Conservation (phyloP, 2,113 vertebrate species). For the Odocoileus hemionus region DNA sequence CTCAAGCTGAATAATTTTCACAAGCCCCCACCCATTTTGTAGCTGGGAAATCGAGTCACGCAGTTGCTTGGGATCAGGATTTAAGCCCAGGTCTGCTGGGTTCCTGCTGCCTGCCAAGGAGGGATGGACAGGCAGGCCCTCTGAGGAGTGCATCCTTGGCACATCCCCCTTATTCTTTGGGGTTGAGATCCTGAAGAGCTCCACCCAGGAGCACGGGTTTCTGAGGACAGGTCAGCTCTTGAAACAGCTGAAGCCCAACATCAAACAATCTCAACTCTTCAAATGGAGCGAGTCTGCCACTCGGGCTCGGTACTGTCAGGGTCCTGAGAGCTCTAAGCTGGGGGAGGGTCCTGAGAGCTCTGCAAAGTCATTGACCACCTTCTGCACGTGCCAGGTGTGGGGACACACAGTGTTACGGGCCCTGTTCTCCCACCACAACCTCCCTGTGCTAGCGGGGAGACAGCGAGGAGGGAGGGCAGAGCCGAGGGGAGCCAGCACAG, state of each 20-base stretch:
- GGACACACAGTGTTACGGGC: fast-evolving
- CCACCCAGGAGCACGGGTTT: no score
- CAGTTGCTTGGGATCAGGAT: not conserved
- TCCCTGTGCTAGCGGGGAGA: not conserved
- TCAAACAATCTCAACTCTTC: not conserved
- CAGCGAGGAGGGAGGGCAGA: not conserved
- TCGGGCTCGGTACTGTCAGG: not conserved
- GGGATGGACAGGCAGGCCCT: not conserved
- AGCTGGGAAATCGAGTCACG: not conserved
- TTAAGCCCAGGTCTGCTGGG: not conserved
- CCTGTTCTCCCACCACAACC: not conserved
- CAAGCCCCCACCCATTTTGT: no score
- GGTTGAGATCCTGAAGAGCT: not conserved
- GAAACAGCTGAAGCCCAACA: not conserved
- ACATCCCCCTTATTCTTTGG: not conserved
- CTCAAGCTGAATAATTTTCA: no score
- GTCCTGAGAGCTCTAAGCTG: not conserved
- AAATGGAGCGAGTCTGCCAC: not conserved
- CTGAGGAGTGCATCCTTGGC: not conserved
- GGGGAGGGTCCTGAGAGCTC: not conserved
- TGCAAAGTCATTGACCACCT: no score
- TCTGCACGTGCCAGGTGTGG: fast-evolving
- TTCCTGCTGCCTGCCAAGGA: not conserved
- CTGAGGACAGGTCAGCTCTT: not conserved
- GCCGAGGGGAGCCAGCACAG: not conserved